A percentile compares a stretch with the other conserved stretches of the same genome.
phyloP scores from a whole-genome alignment of 2,113 vertebrate species.

The Sorex araneus region DNA sequence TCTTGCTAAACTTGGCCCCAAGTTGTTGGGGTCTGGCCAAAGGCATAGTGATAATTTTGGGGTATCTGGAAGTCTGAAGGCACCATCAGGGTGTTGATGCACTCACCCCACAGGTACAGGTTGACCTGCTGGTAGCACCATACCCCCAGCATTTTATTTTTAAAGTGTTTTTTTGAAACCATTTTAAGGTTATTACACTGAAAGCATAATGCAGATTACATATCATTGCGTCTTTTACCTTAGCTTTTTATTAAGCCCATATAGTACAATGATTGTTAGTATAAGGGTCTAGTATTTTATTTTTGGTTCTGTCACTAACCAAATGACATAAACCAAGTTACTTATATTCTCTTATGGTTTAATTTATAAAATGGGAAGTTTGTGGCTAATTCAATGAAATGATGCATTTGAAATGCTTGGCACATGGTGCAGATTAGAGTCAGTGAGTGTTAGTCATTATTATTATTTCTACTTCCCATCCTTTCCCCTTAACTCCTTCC shows the following conservation, averaged over 20 bases:
- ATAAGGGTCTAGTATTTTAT: background rate
- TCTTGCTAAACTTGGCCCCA: too few relatives aligned
- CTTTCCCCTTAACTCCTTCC: too few relatives aligned
- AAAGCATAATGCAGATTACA: background rate
- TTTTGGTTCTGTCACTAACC: slow-evolving; percentile 18
- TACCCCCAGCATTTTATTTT: background rate
- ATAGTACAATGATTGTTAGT: background rate
- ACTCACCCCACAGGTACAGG: too few relatives aligned
- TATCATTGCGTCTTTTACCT: slow-evolving; percentile 1
- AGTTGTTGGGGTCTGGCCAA: too few relatives aligned
- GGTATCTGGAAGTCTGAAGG: too few relatives aligned
- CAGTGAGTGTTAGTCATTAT: background rate
- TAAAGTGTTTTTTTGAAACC: background rate
- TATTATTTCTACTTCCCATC: background rate
- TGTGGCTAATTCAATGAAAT: slow-evolving; percentile 8
- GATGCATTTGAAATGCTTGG: slow-evolving; percentile 28
- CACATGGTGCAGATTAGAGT: background rate
- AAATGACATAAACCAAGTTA: background rate
- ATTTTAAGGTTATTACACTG: background rate
- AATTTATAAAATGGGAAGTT: slow-evolving; percentile 21
- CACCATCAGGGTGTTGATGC: too few relatives aligned
- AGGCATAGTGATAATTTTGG: too few relatives aligned
- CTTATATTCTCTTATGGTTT: slow-evolving; percentile 1
- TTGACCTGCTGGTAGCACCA: too few relatives aligned
- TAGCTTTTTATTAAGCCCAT: slow-evolving; percentile 9